A percentile compares a stretch with the other conserved stretches of the same genome.
These are phyloP conservation scores for Megalopta genalis DNA, from an alignment of 1,140 invertebrate species.

Conservation along the genomic window DNA sequence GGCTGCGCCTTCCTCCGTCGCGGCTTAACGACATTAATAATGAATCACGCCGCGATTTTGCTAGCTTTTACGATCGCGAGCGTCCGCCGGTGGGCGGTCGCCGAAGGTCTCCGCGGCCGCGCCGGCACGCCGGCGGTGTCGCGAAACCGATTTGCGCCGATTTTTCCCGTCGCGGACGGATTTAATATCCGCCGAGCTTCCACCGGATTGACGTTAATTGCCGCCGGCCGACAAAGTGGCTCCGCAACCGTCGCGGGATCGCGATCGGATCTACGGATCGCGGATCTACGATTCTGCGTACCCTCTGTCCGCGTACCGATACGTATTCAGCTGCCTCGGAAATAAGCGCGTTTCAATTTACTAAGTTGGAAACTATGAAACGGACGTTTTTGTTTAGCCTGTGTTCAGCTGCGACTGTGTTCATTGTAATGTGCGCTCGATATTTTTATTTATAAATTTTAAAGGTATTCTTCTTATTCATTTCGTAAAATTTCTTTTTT, in stretches of 20 bases:
- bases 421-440: too few species aligned
- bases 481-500: too few species aligned
- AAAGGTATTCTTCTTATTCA: too few species aligned
- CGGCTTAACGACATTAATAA: constrained; percentile 42
- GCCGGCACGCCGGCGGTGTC: background rate
- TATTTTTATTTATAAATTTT: too few species aligned
- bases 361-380: too few species aligned
- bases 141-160: constrained; percentile 38
- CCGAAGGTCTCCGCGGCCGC: constrained; percentile 20
- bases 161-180: constrained; percentile 27
- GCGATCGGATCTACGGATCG: too few species aligned
- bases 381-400: too few species aligned
- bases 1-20: constrained; percentile 26
- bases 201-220: constrained; percentile 34
- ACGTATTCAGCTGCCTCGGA: too few species aligned
- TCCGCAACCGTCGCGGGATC: background rate
- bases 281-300: too few species aligned
- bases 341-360: background rate
- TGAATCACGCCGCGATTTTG: constrained; percentile 45
- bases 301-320: too few species aligned
- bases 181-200: constrained; percentile 46
- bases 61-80: constrained; percentile 47
- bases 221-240: constrained; percentile 11
- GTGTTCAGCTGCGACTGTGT: too few species aligned
- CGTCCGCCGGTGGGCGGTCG: constrained; percentile 23